Conservation (phyloP, 1,140 invertebrate species). For the Macrocentrus cingulum region DNA sequence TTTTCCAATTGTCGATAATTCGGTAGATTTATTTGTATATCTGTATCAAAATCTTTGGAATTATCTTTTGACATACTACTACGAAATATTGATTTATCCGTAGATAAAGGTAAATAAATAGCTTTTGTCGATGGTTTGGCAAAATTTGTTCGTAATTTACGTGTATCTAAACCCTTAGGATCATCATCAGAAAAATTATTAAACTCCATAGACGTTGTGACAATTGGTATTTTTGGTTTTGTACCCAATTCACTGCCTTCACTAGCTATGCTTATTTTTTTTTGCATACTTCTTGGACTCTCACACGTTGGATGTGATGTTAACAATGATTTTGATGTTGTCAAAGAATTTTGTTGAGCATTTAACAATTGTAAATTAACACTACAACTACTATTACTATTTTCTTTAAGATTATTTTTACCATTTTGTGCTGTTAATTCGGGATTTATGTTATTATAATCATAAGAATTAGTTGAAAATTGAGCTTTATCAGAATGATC, state of each 20-base stretch:
- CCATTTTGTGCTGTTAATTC: too few relatives aligned
- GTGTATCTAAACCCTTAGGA: not conserved
- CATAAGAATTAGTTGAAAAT: slow-evolving; percentile 1
- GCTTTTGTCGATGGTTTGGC: slow-evolving; percentile 20
- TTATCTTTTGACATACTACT: too few relatives aligned
- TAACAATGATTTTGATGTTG: slow-evolving; percentile 27
- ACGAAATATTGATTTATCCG: too few relatives aligned
- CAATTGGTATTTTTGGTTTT: slow-evolving; percentile 40
- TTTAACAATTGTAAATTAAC: too few relatives aligned
- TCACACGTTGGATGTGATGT: not conserved
- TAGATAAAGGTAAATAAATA: too few relatives aligned
- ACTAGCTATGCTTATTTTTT: slow-evolving; percentile 31
- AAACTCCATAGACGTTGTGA: not conserved
- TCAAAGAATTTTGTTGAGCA: too few relatives aligned
- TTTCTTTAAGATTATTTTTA: too few relatives aligned
- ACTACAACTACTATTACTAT: too few relatives aligned
- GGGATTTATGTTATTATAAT: too few relatives aligned
- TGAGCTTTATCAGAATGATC: not conserved
- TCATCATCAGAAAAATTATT: not conserved
- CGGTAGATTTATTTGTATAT: slow-evolving; percentile 30
- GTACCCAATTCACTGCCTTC: slow-evolving; percentile 44
- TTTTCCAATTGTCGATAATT: slow-evolving; percentile 46
- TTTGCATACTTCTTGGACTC: slow-evolving; percentile 28
- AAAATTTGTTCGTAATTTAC: slow-evolving; percentile 32
- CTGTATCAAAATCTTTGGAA: slow-evolving; percentile 38